Evolutionary conservation across 2,888 invertebrate genomes (phyloP).

Genomic region (Chymomyza procnemis): DNA sequence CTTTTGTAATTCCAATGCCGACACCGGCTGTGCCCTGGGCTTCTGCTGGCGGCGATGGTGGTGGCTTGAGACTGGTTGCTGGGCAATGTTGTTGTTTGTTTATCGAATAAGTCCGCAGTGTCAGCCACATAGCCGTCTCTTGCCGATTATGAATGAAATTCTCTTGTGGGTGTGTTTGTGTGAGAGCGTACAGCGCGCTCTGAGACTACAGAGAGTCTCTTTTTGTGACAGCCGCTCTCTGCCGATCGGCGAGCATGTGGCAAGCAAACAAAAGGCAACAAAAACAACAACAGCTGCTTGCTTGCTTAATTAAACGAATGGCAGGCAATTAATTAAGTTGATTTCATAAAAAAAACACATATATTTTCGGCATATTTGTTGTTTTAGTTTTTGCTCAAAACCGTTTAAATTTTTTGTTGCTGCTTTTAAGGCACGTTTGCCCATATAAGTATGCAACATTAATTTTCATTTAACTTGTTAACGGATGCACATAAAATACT

Average conservation of each 20-base stretch:
- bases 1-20: conserved; percentile 15
- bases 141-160: conserved; percentile 56
- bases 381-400: not conserved
- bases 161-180: conserved; percentile 49
- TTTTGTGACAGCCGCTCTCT: not conserved
- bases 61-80: conserved; percentile 36
- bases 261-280: not conserved
- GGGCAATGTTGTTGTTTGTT: not conserved
- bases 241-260: conserved; percentile 1
- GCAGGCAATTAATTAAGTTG: conserved; percentile 56
- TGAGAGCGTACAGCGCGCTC: conserved; percentile 4
- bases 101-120: not conserved
- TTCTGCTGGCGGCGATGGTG: conserved; percentile 14
- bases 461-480: conserved; percentile 6
- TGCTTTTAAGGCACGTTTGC: conserved; percentile 26
- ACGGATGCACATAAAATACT: not conserved
- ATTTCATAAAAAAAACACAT: conserved; percentile 10
- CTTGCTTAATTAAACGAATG: conserved; percentile 56
- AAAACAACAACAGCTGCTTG: conserved; percentile 37
- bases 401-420: not conserved
- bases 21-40: conserved; percentile 58
- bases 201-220: not conserved
- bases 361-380: not conserved
- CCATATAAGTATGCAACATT: conserved; percentile 59
- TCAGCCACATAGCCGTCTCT: not conserved